Percentiles rank a stretch among this genome's conserved stretches.
These are phyloP conservation scores for Athrips mouffetella DNA, from an alignment of 2,888 invertebrate genomes.

Conservation along the genomic window DNA sequence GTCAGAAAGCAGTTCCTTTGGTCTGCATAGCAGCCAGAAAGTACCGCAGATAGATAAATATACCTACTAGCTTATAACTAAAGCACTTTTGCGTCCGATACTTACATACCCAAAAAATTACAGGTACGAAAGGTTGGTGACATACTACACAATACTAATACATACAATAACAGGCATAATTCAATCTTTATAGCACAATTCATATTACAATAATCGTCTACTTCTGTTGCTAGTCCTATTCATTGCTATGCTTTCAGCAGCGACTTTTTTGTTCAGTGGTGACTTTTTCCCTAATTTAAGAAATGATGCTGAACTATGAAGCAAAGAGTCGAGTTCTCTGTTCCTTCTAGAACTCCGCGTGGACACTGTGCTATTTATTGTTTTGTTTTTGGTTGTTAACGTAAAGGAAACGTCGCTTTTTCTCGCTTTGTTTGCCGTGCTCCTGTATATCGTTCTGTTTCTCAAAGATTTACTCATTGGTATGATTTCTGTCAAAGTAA, in stretches of 20 bases:
- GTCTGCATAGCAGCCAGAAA: too few relatives aligned
- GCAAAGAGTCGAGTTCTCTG: constrained; percentile 2
- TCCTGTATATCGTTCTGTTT: background rate
- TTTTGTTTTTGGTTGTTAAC: background rate
- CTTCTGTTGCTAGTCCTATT: constrained; percentile 1
- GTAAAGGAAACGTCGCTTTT: constrained; percentile 12
- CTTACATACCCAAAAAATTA: too few relatives aligned
- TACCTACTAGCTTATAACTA: too few relatives aligned
- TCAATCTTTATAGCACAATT: too few relatives aligned
- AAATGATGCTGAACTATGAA: background rate
- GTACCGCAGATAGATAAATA: too few relatives aligned
- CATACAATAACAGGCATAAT: too few relatives aligned
- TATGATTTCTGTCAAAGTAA: constrained; percentile 2
- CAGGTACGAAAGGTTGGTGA: too few relatives aligned
- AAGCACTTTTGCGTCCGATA: too few relatives aligned
- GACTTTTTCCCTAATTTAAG: background rate
- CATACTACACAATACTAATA: too few relatives aligned
- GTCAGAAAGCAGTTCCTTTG: too few relatives aligned
- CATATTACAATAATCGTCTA: constrained; percentile 2
- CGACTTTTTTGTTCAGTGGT: background rate
- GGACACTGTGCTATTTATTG: background rate
- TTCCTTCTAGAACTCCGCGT: constrained; percentile 1
- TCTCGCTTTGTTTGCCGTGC: too few relatives aligned
- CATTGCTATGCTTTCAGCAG: background rate
- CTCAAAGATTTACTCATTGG: background rate